Conservation (phyloP, 2,888 invertebrate genomes). For the Galeopsomyia nigrocyanea region DNA sequence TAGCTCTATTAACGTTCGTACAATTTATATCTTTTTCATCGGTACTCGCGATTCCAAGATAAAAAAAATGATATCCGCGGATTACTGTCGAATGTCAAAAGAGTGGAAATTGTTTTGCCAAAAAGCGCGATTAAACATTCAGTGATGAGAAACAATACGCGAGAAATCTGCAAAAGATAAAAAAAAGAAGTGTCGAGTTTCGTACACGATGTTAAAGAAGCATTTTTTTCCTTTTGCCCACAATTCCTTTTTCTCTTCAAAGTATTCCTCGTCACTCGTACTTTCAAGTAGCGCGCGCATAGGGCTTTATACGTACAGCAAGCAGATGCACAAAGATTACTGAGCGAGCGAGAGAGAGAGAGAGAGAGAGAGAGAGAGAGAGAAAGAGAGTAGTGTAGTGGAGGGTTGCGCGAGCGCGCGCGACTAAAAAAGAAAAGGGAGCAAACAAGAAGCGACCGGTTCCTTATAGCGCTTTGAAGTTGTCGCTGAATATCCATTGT, state of each 20-base stretch:
- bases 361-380: slow-evolving; percentile 17
- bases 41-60: too few relatives aligned
- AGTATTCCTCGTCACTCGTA: slow-evolving; percentile 27
- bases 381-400: slow-evolving; percentile 8
- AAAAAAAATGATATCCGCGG: too few relatives aligned
- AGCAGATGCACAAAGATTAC: slow-evolving; percentile 36
- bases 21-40: too few relatives aligned
- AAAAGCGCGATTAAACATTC: too few relatives aligned
- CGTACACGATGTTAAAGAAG: slow-evolving; percentile 9
- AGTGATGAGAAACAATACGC: too few relatives aligned
- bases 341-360: slow-evolving; percentile 19
- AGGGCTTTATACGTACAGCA: slow-evolving; percentile 4
- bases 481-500: slow-evolving; percentile 41
- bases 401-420: too few relatives aligned
- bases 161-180: too few relatives aligned
- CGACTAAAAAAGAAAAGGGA: background rate
- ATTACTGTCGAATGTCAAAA: too few relatives aligned
- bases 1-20: too few relatives aligned
- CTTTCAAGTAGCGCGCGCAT: background rate
- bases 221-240: slow-evolving; percentile 14
- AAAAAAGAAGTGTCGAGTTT: slow-evolving; percentile 1
- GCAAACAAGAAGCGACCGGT: slow-evolving; percentile 33
- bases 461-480: slow-evolving; percentile 38
- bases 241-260: slow-evolving; percentile 12
- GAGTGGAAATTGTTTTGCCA: too few relatives aligned